These are phyloP conservation scores for Crioceris asparagi DNA, from an alignment of 2,888 invertebrate genomes.

Conservation along the genomic window DNA sequence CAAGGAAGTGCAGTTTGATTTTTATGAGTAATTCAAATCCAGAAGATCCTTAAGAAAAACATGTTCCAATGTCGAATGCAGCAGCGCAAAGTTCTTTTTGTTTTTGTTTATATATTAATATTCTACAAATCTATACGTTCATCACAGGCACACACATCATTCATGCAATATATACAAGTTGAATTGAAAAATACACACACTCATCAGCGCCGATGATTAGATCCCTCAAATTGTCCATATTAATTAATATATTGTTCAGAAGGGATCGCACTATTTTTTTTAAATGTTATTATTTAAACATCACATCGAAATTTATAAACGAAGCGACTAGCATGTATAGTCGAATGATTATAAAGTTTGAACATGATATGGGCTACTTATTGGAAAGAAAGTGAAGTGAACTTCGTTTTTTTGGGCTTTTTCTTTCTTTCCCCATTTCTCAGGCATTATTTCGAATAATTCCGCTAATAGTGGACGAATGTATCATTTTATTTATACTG, in stretches of 20 bases:
- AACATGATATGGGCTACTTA: conserved; percentile 11
- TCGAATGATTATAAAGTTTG: conserved; percentile 16
- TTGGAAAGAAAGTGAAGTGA: conserved; percentile 1
- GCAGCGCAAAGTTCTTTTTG: conserved; percentile 8
- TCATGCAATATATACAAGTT: conserved; percentile 32
- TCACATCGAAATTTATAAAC: conserved; percentile 17
- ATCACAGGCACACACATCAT: conserved; percentile 16
- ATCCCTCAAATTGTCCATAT: neutral
- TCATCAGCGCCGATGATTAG: neutral
- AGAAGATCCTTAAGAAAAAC: conserved; percentile 6
- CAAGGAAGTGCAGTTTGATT: too few species aligned
- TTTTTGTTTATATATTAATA: conserved; percentile 18
- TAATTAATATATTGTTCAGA: neutral
- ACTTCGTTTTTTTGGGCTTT: neutral
- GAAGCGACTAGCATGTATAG: conserved; percentile 11
- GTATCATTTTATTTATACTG: too few species aligned
- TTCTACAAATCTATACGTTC: conserved; percentile 13
- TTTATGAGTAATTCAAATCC: neutral
- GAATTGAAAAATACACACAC: conserved; percentile 11
- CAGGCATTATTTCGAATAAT: too few species aligned
- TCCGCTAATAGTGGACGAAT: too few species aligned
- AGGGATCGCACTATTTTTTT: too few species aligned
- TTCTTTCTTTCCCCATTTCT: too few species aligned
- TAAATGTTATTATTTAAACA: conserved; percentile 7
- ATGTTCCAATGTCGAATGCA: conserved; percentile 16